A percentile compares a stretch with the other conserved stretches of the same genome.
phyloP scores from a whole-genome alignment of 2,888 invertebrate genomes.

The Kuschelorhynchus macadamiae region DNA sequence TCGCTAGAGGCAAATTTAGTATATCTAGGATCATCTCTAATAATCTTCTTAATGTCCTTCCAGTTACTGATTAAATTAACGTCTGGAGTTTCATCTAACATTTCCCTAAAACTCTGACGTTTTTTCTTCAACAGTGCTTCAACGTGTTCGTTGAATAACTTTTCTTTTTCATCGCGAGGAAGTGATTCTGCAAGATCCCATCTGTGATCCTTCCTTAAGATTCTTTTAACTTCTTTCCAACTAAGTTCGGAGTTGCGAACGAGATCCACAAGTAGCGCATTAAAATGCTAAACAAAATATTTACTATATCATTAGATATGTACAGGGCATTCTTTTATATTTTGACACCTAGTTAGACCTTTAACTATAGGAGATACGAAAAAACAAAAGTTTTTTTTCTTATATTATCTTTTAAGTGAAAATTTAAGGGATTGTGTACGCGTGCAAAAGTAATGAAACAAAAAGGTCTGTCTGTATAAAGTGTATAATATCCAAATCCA shows the following conservation, averaged over 20 bases:
- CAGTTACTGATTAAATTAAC: slow-evolving; percentile 87
- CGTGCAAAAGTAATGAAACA: no score
- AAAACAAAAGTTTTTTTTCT: no score
- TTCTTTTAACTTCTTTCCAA: slow-evolving; percentile 97
- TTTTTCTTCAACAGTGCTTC: slow-evolving; percentile 87
- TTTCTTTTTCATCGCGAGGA: slow-evolving; percentile 93
- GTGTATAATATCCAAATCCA: no score
- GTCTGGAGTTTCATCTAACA: slow-evolving; percentile 83
- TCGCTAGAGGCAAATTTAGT: slow-evolving; percentile 87
- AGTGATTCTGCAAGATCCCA: slow-evolving; percentile 93
- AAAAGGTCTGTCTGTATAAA: no score
- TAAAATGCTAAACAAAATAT: slow-evolving; percentile 80
- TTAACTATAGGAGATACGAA: no score
- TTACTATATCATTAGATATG: no score
- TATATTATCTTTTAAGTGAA: no score
- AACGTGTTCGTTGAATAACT: slow-evolving; percentile 93
- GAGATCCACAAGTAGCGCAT: slow-evolving; percentile 93
- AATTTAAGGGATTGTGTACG: no score
- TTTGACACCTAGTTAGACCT: no score
- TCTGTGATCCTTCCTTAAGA: slow-evolving; percentile 94
- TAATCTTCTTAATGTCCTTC: slow-evolving; percentile 87
- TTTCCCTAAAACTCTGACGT: slow-evolving; percentile 87
- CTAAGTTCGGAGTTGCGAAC: slow-evolving; percentile 92
- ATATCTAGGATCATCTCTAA: slow-evolving; percentile 92
- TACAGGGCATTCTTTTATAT: no score